Evolutionary conservation across 1,140 invertebrate genomes (phyloP).

Genomic region (Bathynomus jamesi): DNA sequence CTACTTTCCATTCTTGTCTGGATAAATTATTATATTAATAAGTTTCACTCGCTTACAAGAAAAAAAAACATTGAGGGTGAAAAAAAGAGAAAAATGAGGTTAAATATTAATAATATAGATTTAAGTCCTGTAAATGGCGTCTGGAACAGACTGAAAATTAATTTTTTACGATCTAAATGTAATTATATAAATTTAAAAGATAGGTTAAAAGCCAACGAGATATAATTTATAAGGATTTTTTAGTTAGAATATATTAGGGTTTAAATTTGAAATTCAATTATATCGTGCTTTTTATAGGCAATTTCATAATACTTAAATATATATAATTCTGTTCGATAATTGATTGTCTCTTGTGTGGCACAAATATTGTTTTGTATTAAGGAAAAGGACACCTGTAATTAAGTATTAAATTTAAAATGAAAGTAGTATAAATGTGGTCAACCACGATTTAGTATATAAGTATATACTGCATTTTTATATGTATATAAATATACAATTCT

Average conservation of each 20-base stretch:
- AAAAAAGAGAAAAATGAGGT: too few species aligned
- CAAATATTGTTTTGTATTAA: not conserved
- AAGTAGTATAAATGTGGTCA: not conserved
- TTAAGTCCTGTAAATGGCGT: too few species aligned
- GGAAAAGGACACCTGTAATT: not conserved
- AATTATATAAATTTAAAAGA: too few species aligned
- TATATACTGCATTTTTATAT: not conserved
- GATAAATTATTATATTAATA: too few species aligned
- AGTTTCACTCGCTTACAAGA: too few species aligned
- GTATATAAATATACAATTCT: not conserved
- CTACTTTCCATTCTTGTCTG: too few species aligned
- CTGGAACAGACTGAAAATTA: too few species aligned
- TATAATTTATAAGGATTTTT: too few species aligned
- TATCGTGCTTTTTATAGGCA: not conserved
- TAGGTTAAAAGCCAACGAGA: too few species aligned
- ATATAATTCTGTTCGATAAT: not conserved
- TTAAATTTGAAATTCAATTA: not conserved
- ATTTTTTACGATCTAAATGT: too few species aligned
- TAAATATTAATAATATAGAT: too few species aligned
- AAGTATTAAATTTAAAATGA: not conserved
- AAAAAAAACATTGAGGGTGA: too few species aligned
- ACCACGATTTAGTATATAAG: not conserved
- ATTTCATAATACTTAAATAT: not conserved
- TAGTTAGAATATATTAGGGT: not conserved
- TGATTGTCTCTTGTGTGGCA: not conserved